phyloP scores from a whole-genome alignment of 2,888 invertebrate species.

The Synergus laeviventris region DNA sequence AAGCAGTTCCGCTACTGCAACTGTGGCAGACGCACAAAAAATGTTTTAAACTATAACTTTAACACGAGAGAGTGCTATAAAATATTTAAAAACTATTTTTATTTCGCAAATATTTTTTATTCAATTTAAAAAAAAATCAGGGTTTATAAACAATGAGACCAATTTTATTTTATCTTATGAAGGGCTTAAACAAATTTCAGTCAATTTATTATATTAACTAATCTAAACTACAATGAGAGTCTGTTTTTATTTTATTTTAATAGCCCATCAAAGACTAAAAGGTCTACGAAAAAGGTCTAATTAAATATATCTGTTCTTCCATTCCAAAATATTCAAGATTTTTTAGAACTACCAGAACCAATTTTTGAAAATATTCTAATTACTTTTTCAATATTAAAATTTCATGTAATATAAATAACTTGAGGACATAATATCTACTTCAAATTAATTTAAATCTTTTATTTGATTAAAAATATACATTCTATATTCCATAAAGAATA shows the following conservation, averaged over 20 bases:
- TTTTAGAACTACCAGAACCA: constrained; percentile 2
- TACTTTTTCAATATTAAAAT: not conserved
- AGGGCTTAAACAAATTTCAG: too few species aligned
- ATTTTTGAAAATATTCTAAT: not conserved
- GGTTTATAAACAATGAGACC: too few species aligned
- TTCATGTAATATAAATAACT: not conserved
- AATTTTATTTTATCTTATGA: too few species aligned
- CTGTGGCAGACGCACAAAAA: constrained; percentile 37
- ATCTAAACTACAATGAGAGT: not conserved
- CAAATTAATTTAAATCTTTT: not conserved
- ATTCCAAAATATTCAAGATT: constrained; percentile 22
- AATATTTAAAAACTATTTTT: not conserved
- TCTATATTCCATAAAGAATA: too few species aligned
- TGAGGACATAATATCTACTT: constrained; percentile 15
- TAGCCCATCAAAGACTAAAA: constrained; percentile 8
- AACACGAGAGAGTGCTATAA: not conserved
- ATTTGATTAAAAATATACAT: not conserved
- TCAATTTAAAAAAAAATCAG: too few species aligned
- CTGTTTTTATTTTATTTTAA: not conserved
- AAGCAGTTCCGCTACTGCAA: constrained; percentile 19
- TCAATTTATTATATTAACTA: too few species aligned
- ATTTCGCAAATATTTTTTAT: not conserved
- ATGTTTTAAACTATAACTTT: constrained; percentile 29
- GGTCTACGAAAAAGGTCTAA: constrained; percentile 21
- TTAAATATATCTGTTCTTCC: constrained; percentile 21